These are phyloP conservation scores for Syngnathus typhle DNA, from an alignment of 2,113 vertebrate species.

Conservation along the genomic window DNA sequence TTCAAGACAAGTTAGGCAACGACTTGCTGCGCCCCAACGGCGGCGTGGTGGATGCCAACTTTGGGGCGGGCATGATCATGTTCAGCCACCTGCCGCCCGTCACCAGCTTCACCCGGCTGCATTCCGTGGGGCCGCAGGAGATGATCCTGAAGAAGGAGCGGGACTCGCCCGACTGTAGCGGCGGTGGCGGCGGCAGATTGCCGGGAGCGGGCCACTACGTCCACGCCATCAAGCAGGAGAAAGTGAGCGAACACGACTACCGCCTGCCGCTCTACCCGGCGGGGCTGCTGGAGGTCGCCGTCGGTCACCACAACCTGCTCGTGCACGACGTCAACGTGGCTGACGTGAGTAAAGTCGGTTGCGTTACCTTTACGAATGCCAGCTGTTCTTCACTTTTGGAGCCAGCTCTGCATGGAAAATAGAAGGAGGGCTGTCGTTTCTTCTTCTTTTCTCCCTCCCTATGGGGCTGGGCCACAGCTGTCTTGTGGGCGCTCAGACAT, in stretches of 20 bases:
- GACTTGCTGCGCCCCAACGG: slow-evolving; percentile 81
- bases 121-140: slow-evolving; percentile 72
- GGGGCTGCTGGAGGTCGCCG: slow-evolving; percentile 74
- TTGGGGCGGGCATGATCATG: slow-evolving; percentile 88
- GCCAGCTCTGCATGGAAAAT: slow-evolving; percentile 35
- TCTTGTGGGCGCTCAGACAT: slow-evolving; percentile 51
- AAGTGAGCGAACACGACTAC: slow-evolving; percentile 85
- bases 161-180: slow-evolving; percentile 76
- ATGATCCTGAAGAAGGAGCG: slow-evolving; percentile 94
- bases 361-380: background rate
- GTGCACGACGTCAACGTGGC: slow-evolving; percentile 83
- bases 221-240: slow-evolving; percentile 93
- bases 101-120: slow-evolving; percentile 89
- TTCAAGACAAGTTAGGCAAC: slow-evolving; percentile 85
- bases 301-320: slow-evolving; percentile 74
- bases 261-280: slow-evolving; percentile 72
- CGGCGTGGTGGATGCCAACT: slow-evolving; percentile 88
- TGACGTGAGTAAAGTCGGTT: slow-evolving; percentile 55
- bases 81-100: slow-evolving; percentile 95
- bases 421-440: slow-evolving; percentile 10
- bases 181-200: slow-evolving; percentile 32
- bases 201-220: slow-evolving; percentile 70
- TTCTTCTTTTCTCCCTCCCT: slow-evolving; percentile 3
- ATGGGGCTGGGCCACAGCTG: slow-evolving; percentile 57
- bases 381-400: background rate